These are phyloP conservation scores for Phyto melanocephala DNA, from an alignment of 2,888 invertebrate genomes.

Conservation along the genomic window DNA sequence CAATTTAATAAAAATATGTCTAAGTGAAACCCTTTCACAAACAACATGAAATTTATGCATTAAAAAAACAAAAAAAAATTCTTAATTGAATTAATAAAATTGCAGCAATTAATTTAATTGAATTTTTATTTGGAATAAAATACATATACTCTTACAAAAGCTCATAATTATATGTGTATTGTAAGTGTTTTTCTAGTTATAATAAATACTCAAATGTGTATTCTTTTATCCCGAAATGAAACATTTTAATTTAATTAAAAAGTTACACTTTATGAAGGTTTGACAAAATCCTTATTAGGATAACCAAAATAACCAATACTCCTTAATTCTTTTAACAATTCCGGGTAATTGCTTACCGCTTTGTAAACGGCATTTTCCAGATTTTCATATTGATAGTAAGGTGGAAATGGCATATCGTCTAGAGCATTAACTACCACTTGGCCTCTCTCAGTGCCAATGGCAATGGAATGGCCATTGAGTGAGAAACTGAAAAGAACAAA, in stretches of 20 bases:
- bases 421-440: slow-evolving; percentile 84
- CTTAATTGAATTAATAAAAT: slow-evolving; percentile 1
- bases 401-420: slow-evolving; percentile 86
- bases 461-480: slow-evolving; percentile 83
- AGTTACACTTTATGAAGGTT: background rate
- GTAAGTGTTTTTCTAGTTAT: too few species aligned
- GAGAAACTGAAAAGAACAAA: slow-evolving; percentile 80
- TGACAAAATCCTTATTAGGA: slow-evolving; percentile 62
- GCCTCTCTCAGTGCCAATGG: slow-evolving; percentile 85
- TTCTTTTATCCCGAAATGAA: background rate
- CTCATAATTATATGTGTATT: background rate
- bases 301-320: slow-evolving; percentile 80
- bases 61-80: background rate
- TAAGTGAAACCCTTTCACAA: background rate
- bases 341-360: slow-evolving; percentile 83
- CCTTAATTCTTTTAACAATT: slow-evolving; percentile 82
- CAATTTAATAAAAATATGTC: background rate
- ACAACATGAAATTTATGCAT: background rate
- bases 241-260: background rate
- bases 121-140: background rate
- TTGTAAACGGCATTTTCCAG: slow-evolving; percentile 84
- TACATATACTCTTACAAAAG: background rate
- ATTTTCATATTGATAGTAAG: slow-evolving; percentile 84
- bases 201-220: too few species aligned
- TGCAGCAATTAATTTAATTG: background rate